Evolutionary conservation across 2,113 vertebrate species (phyloP).

Genomic region (Amphilophus citrinellus): DNA sequence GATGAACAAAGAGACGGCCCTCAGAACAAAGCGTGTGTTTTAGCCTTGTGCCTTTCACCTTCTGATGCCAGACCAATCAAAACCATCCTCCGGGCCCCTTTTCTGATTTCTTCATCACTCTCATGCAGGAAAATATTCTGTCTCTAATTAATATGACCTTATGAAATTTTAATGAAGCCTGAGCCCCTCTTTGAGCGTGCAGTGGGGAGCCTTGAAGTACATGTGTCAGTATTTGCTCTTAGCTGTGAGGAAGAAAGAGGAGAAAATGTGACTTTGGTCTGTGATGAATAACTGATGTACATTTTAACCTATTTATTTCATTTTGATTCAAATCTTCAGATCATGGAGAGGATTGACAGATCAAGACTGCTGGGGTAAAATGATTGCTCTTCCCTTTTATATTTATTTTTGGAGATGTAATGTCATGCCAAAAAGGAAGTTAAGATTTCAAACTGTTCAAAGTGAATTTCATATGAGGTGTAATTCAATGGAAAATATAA

Average conservation of each 20-base stretch:
- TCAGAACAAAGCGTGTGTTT: conserved; percentile 75
- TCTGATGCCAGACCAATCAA: conserved; percentile 78
- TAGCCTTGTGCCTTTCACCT: conserved; percentile 79
- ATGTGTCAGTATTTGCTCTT: conserved; percentile 84
- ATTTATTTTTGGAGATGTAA: conserved; percentile 53
- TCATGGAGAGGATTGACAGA: conserved; percentile 66
- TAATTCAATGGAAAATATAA: conserved; percentile 77
- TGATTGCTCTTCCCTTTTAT: conserved; percentile 56
- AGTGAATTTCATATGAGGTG: conserved; percentile 75
- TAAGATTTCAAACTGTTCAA: conserved; percentile 78
- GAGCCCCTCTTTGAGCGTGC: conserved; percentile 75
- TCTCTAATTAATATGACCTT: conserved; percentile 82
- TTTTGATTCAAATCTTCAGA: conserved; percentile 74
- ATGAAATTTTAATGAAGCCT: conserved; percentile 81
- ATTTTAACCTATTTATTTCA: conserved; percentile 83
- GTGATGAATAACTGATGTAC: conserved; percentile 81
- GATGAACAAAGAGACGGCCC: conserved; percentile 81
- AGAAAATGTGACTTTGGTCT: conserved; percentile 67
- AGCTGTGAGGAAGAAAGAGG: conserved; percentile 54
- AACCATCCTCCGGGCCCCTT: conserved; percentile 65
- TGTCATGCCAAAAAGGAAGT: conserved; percentile 64
- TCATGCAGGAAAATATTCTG: conserved; percentile 76
- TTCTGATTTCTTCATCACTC: conserved; percentile 79
- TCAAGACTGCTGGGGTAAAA: conserved; percentile 64
- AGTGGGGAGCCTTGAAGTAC: conserved; percentile 79